Percentiles rank a stretch among this genome's conserved stretches.
Conservation (phyloP, 2,888 invertebrate genomes). For the Linnaemya tessellans region DNA sequence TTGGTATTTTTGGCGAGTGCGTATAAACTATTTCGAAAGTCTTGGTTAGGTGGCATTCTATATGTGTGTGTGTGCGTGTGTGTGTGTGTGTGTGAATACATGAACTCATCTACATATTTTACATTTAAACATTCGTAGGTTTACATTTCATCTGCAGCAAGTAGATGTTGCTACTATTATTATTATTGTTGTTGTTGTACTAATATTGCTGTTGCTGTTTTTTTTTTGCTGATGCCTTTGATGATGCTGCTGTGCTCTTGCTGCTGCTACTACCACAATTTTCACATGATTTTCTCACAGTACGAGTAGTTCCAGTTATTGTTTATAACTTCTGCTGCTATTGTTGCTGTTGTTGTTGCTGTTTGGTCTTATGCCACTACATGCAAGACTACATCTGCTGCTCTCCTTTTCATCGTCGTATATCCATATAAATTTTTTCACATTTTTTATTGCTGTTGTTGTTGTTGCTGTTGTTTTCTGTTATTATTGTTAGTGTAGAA, state of each 20-base stretch:
- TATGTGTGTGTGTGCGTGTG: not conserved
- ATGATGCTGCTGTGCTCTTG: conserved; percentile 51
- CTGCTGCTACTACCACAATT: conserved; percentile 46
- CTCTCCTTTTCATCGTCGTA: conserved; percentile 51
- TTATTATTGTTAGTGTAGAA: conserved; percentile 48
- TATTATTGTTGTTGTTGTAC: not conserved
- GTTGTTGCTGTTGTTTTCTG: conserved; percentile 36
- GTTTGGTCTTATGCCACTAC: conserved; percentile 39
- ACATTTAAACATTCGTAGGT: conserved; percentile 52
- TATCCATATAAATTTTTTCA: conserved; percentile 22
- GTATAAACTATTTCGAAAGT: conserved; percentile 65
- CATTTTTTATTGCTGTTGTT: conserved; percentile 21
- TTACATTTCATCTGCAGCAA: conserved; percentile 68
- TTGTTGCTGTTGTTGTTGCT: conserved; percentile 43
- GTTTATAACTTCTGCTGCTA: conserved; percentile 67
- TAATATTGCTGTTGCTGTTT: conserved; percentile 46
- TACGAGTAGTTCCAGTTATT: conserved; percentile 68
- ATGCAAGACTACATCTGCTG: conserved; percentile 55
- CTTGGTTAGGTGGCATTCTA: conserved; percentile 51
- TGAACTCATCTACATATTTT: conserved; percentile 23
- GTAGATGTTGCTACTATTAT: conserved; percentile 38
- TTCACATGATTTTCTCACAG: conserved; percentile 68
- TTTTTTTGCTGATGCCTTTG: conserved; percentile 38
- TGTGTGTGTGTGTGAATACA: conserved; percentile 15
- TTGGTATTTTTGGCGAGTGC: conserved; percentile 68